Evolutionary conservation across 2,888 invertebrate species (phyloP), one percentile per base, ranked within the genome.

Genomic region (Drosophila tanythrix): DNA sequence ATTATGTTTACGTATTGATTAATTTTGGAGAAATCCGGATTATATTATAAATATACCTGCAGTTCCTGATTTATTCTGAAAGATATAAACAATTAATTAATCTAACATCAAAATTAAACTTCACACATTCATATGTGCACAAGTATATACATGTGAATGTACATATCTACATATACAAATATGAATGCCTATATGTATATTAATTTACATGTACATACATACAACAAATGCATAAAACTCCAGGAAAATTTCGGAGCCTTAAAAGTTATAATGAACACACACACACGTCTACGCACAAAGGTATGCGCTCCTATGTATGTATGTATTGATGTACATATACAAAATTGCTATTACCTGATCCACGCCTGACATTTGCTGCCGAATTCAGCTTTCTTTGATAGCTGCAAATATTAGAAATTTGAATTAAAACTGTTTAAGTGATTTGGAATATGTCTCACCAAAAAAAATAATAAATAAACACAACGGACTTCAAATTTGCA

Each of bases 351-450:
- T 94, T 96, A 96, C 96, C 96, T 96, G 96, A 95, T 97, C 96
- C 96, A 96, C 96, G 96, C 96, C 96, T 96, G 97, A 97, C 97
- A 97, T 97, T 96, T 96, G 96, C 96, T 88, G 89, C 88, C 82
- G 65, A 88, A 83, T 89, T 86, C 89, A 83, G 83, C 79, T 83
- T 81, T 82, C 85, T 86, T 90, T 89, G 81, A 85, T 74, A 65
- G 74, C 84, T 91, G 82, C 31, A 61, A 76, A 67, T 64, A 65
- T 62, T 51, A 35, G 15, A 55, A 46, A 70, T 46, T 70, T 33
- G 15, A 55, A 48, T 51, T 66, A 33, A 48, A 31, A 29, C n/a
- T 29, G 21, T n/a, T 38, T 29, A 29, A 8, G 11, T 40, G 6
- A 21, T 31, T 31, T 6, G 46, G 57, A 75, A 76, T 76, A 63